Evolutionary conservation across 2,888 invertebrate species (phyloP).

Genomic region (Magallana nippona): DNA sequence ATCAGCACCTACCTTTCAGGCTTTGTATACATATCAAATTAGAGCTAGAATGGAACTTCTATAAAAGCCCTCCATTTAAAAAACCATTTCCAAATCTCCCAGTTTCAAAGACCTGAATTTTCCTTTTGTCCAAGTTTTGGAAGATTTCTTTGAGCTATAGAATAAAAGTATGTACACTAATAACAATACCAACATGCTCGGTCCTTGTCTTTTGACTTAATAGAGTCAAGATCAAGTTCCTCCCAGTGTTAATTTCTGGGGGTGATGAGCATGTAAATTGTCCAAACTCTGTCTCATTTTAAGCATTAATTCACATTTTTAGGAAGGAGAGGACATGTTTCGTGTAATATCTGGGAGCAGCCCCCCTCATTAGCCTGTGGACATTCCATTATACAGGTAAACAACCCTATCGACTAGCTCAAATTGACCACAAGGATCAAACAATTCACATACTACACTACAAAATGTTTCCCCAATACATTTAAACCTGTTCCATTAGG

Average conservation of each 20-base stretch:
- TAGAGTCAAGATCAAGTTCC: background rate
- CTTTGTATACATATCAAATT: background rate
- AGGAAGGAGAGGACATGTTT: conserved; percentile 5
- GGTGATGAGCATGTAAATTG: background rate
- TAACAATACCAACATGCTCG: background rate
- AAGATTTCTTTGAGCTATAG: background rate
- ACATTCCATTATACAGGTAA: background rate
- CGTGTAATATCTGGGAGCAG: background rate
- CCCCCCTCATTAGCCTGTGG: background rate
- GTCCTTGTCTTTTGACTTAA: background rate
- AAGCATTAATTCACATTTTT: background rate
- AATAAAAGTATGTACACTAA: background rate
- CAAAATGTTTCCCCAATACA: background rate
- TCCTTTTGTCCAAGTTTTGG: conserved; percentile 2
- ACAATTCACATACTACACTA: background rate
- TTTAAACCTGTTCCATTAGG: background rate
- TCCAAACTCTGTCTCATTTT: background rate
- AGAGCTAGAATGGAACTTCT: background rate
- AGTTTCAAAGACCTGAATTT: background rate
- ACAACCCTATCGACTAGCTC: background rate
- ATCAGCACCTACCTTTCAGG: background rate
- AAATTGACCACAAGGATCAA: conserved; percentile 1
- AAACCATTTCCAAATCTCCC: conserved; percentile 11
- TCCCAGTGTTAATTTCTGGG: background rate
- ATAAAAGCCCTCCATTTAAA: conserved; percentile 19